A percentile compares a stretch with the other conserved stretches of the same genome.
Evolutionary conservation across 2,797 vertebrate species (phyloP).

Genomic region (Catamblyrhynchus diadema): DNA sequence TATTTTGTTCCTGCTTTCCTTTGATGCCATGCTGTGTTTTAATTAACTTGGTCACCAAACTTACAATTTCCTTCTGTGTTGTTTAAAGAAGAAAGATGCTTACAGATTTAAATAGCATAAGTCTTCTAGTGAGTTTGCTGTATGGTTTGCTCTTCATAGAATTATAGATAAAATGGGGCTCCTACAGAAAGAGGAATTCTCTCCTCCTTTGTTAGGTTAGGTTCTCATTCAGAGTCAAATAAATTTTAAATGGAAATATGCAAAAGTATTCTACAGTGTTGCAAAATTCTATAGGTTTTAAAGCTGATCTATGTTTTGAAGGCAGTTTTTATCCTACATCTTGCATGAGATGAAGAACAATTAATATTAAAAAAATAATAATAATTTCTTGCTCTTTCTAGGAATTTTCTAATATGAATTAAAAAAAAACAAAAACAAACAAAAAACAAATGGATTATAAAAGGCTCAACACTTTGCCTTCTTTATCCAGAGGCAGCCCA

Average conservation of each 20-base stretch:
- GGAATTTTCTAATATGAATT: neutral
- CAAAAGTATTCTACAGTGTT: neutral
- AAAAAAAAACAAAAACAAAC: neutral
- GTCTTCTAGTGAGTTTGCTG: neutral
- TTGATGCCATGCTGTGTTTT: neutral
- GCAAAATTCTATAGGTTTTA: neutral
- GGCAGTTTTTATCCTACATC: neutral
- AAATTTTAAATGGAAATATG: conserved; percentile 39
- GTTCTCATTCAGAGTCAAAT: neutral
- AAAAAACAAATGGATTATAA: neutral
- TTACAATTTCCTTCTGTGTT: neutral
- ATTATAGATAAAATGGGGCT: neutral
- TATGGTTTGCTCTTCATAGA: neutral
- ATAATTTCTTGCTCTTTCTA: neutral
- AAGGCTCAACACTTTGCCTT: neutral
- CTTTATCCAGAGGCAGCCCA: neutral
- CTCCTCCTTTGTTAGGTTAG: neutral
- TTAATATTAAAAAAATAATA: neutral
- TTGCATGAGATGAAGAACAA: neutral
- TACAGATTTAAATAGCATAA: neutral
- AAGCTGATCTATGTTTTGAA: neutral
- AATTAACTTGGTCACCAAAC: neutral
- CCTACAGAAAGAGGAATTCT: neutral
- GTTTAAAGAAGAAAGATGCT: neutral
- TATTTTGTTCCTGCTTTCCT: neutral